These are phyloP conservation scores for Drosophila nr. perissopoda DNA, from an alignment of 2,888 invertebrate species.

Conservation along the genomic window DNA sequence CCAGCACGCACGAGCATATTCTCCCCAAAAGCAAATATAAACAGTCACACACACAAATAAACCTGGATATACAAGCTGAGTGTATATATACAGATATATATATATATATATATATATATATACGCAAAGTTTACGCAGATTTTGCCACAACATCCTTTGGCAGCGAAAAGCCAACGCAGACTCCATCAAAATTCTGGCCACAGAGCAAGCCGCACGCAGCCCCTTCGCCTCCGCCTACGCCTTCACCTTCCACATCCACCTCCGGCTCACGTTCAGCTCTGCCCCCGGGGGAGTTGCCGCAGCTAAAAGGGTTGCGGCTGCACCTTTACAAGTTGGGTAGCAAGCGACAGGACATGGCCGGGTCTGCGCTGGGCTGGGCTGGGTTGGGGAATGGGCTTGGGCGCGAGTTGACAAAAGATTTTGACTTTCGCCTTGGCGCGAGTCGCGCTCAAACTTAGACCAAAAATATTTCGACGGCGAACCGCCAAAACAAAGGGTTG, in stretches of 20 bases:
- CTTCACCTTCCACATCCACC: neutral
- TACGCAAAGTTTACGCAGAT: conserved; percentile 76
- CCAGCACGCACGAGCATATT: conserved; percentile 31
- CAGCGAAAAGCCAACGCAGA: conserved; percentile 56
- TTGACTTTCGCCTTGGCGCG: conserved; percentile 67
- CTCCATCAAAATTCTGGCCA: conserved; percentile 83
- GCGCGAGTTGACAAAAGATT: conserved; percentile 78
- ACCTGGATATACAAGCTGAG: neutral
- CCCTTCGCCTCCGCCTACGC: neutral
- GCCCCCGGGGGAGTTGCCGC: conserved; percentile 59
- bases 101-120: conserved; percentile 16
- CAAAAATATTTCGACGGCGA: conserved; percentile 77
- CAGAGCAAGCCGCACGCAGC: conserved; percentile 61
- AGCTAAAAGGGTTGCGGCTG: conserved; percentile 76
- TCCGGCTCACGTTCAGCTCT: conserved; percentile 38
- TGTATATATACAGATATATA: neutral
- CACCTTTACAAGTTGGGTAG: conserved; percentile 49
- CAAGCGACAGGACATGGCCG: conserved; percentile 4
- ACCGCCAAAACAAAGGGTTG: conserved; percentile 28
- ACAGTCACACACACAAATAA: conserved; percentile 24
- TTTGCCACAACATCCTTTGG: conserved; percentile 69
- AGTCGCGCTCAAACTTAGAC: conserved; percentile 75
- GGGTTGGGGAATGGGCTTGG: neutral
- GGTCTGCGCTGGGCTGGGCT: neutral
- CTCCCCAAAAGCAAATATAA: conserved; percentile 47